phyloP scores from a whole-genome alignment of 1,140 invertebrate genomes.

The Neomicropteryx cornuta region DNA sequence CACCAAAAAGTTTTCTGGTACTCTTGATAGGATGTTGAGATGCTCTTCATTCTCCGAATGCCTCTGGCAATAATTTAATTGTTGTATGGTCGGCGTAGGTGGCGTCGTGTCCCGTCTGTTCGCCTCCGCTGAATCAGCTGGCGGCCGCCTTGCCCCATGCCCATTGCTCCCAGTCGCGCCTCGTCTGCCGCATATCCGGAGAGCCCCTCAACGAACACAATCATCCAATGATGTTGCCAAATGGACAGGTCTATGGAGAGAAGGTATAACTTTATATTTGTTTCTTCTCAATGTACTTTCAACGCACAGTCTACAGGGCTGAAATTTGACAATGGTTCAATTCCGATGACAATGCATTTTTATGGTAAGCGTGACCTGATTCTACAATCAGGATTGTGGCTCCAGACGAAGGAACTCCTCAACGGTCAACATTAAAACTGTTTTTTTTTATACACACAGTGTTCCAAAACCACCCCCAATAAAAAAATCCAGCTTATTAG shows the following conservation, averaged over 20 bases:
- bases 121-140: constrained; percentile 75
- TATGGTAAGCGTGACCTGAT: no score
- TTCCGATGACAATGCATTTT: no score
- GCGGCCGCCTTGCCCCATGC: constrained; percentile 84
- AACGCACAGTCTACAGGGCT: constrained; percentile 1
- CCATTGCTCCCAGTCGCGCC: constrained; percentile 88
- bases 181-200: constrained; percentile 87
- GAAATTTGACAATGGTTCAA: neutral
- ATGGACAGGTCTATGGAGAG: constrained; percentile 96
- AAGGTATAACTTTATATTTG: constrained; percentile 46
- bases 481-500: no score
- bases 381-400: no score
- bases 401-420: no score
- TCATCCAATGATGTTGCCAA: constrained; percentile 95
- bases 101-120: constrained; percentile 89
- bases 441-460: neutral
- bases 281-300: constrained; percentile 1
- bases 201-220: constrained; percentile 95
- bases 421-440: neutral
- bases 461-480: neutral
- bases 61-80: no score
- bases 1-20: no score
- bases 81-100: no score
- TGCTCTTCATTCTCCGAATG: no score
- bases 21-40: no score